A percentile compares a stretch with the other conserved stretches of the same genome.
phyloP scores from a whole-genome alignment of 2,888 invertebrate genomes.

The Neoascia interrupta region DNA sequence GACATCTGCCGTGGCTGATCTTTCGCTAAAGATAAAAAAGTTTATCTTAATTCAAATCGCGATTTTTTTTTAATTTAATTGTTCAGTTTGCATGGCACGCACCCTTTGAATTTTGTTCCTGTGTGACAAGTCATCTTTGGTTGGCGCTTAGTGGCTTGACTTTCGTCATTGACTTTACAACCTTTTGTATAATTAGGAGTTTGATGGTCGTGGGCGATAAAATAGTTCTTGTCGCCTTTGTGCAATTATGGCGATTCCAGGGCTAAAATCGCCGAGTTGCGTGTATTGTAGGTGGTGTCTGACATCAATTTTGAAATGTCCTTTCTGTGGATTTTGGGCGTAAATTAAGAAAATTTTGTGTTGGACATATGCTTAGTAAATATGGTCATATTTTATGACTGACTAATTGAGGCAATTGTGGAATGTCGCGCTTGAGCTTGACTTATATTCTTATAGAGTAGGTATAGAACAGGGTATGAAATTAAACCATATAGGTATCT shows the following conservation, averaged over 20 bases:
- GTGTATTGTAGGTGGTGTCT: slow-evolving; percentile 49
- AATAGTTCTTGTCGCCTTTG: slow-evolving; percentile 59
- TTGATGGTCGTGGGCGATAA: slow-evolving; percentile 58
- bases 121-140: slow-evolving; percentile 2
- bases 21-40: slow-evolving; percentile 40
- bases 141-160: slow-evolving; percentile 35
- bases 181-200: slow-evolving; percentile 54
- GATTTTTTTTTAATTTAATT: slow-evolving; percentile 65
- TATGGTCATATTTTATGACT: slow-evolving; percentile 58
- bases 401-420: slow-evolving; percentile 52
- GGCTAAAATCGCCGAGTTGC: slow-evolving; percentile 48
- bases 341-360: background rate
- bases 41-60: slow-evolving; percentile 68
- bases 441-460: no score
- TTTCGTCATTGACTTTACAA: slow-evolving; percentile 37
- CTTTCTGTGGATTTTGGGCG: slow-evolving; percentile 8
- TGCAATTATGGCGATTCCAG: slow-evolving; percentile 36
- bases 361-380: slow-evolving; percentile 43
- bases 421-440: slow-evolving; percentile 46
- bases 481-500: no score
- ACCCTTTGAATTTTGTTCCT: slow-evolving; percentile 30
- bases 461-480: no score
- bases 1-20: slow-evolving; percentile 68
- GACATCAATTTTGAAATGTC: background rate
- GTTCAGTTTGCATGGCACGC: slow-evolving; percentile 51